phyloP scores from a whole-genome alignment of 2,113 vertebrate genomes.

The Halcyon senegalensis region DNA sequence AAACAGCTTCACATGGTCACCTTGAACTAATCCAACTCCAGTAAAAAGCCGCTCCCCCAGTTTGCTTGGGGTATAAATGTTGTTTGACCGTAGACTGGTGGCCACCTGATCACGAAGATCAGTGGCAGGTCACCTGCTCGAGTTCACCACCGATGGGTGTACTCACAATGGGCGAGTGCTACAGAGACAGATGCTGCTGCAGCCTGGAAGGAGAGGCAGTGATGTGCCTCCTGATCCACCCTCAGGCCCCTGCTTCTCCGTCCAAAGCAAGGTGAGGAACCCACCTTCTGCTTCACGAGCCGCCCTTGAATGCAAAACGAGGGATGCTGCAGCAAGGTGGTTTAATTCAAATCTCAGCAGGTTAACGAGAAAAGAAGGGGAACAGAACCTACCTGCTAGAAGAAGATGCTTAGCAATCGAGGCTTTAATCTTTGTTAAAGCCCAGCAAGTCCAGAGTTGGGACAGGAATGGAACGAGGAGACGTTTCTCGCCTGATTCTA shows the following conservation, averaged over 20 bases:
- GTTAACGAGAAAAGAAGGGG: neutral
- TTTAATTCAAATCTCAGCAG: neutral
- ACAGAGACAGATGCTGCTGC: rapidly evolving
- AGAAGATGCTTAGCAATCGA: neutral
- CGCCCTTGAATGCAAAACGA: rapidly evolving
- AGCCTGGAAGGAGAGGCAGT: rapidly evolving
- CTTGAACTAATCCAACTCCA: neutral
- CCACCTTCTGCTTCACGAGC: rapidly evolving
- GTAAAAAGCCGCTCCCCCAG: neutral
- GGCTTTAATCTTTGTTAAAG: neutral
- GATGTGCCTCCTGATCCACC: rapidly evolving
- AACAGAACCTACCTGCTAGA: neutral
- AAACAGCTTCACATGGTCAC: neutral
- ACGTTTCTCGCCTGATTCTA: neutral
- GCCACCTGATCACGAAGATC: neutral
- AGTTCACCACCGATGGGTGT: rapidly evolving
- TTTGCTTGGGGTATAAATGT: neutral
- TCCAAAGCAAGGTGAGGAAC: neutral
- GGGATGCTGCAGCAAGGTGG: neutral
- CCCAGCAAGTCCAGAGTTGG: neutral
- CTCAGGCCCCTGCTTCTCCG: rapidly evolving
- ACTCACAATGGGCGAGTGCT: neutral
- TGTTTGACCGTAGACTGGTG: neutral
- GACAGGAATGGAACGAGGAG: neutral
- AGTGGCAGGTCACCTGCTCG: neutral